Percentiles rank a stretch among this genome's conserved stretches.
Conservation (phyloP, 2,113 vertebrate species). For the Benthochromis sp. region DNA sequence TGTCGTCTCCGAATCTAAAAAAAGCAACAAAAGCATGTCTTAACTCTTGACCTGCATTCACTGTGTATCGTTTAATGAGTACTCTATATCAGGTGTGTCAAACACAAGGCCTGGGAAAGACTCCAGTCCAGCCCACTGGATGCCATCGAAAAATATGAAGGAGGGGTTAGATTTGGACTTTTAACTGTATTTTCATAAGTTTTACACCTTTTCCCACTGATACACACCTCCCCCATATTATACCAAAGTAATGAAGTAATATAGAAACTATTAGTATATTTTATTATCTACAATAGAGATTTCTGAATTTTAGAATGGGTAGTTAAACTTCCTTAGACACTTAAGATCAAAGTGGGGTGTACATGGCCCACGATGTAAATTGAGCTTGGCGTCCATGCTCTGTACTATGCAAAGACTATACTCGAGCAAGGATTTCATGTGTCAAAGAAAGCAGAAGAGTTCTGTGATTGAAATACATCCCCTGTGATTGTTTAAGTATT, state of each 20-base stretch:
- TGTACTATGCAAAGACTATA: neutral
- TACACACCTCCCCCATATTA: neutral
- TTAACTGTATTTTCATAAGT: neutral
- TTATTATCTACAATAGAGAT: neutral
- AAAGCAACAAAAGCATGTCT: neutral
- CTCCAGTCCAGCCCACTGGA: neutral
- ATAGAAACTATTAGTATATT: neutral
- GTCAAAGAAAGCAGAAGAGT: neutral
- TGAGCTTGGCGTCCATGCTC: too few relatives aligned
- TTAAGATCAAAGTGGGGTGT: neutral
- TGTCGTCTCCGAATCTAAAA: conserved; percentile 88
- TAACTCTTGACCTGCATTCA: neutral
- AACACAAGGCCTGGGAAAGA: neutral
- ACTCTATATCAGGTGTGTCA: neutral
- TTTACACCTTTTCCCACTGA: neutral
- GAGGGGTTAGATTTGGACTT: neutral
- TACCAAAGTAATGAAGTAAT: neutral
- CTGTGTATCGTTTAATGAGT: neutral
- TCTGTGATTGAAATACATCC: neutral
- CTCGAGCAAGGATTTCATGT: neutral
- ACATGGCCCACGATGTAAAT: neutral
- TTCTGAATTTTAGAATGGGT: neutral
- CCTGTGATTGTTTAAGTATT: neutral
- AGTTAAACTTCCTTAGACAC: neutral
- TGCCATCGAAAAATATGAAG: neutral